Base-by-base conservation (phyloP, 2,113 vertebrate species). In the Cathartes aura region DNA sequence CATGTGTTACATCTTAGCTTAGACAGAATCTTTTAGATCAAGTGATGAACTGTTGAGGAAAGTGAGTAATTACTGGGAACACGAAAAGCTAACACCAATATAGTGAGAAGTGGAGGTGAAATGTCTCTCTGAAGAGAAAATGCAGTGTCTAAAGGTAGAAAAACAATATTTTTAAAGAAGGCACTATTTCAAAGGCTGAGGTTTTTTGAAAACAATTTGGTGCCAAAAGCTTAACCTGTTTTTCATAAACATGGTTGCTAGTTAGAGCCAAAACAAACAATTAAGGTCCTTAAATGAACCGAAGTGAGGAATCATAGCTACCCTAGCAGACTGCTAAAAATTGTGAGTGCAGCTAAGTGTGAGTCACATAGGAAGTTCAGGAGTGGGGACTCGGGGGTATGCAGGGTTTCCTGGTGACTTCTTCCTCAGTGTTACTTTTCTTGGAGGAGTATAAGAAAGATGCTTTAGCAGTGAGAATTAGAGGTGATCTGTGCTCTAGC, bases 201-300 rank as follows among this genome's bases (percentile, higher is more conserved):
- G 67, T 34, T 88, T 95, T 95, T 84, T 84, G 87, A 93, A 96
- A 96, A 96, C 93, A 95, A 97, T 98, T 98, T 96, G 95, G 97
- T 99, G 98, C 99, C 98, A 98, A 96, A 96, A 98, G 95, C 96
- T 92, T 98, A 98, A 98, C 98, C 96, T 98, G 98, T 98, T 98
- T 98, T 98, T 98, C 98, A 98, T 98, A 99, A 98, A 98, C 89
- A 94, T 56, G 86, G 92, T 97, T 96, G 64, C 91, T 89, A 47
- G 30, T 96, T 82, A 80, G 96, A 98, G 98, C 98, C 98, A 98
- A 98, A 97, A 92, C 96, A 98, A 98, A 97, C 91, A 97, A 73
- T 80, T 94, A 78, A 85, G 96, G 94, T 97, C 98, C 98, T 98
- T 81, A 97, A 95, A 86, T 98, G 98, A 99, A 98, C 98, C 29